These are phyloP conservation scores for Catocala fraxini DNA, from an alignment of 2,888 invertebrate genomes.

Conservation along the genomic window DNA sequence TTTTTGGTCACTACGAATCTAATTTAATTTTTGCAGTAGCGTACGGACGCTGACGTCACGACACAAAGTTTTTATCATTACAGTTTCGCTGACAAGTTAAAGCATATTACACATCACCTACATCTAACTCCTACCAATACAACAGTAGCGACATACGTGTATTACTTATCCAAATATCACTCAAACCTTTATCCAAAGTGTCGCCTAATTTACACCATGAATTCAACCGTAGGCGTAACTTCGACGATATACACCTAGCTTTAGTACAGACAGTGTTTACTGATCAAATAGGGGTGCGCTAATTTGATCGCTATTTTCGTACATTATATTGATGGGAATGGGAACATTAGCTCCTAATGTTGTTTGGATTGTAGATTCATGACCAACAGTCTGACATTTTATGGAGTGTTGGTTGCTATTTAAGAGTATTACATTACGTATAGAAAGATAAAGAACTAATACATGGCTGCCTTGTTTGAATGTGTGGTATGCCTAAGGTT, in stretches of 20 bases:
- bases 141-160: no score
- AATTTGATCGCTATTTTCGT: constrained; percentile 70
- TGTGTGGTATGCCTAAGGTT: no score
- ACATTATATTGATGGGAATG: constrained; percentile 52
- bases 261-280: constrained; percentile 55
- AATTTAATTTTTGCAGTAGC: no score
- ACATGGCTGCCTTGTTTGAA: no score
- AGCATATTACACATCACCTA: no score
- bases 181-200: background rate
- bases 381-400: constrained; percentile 15
- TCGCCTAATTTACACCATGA: constrained; percentile 3
- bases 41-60: no score
- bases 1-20: no score
- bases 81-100: no score
- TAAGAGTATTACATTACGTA: no score
- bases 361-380: constrained; percentile 46
- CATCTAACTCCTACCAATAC: no score
- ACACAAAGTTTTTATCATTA: no score
- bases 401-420: background rate
- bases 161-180: background rate
- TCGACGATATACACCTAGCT: constrained; percentile 36
- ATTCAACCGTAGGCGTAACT: constrained; percentile 16
- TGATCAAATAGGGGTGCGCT: constrained; percentile 74
- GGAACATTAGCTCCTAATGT: constrained; percentile 39
- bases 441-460: no score